Percentiles rank a stretch among this genome's conserved stretches.
Conservation (phyloP, 2,113 vertebrate species). For the Phainopepla nitens region DNA sequence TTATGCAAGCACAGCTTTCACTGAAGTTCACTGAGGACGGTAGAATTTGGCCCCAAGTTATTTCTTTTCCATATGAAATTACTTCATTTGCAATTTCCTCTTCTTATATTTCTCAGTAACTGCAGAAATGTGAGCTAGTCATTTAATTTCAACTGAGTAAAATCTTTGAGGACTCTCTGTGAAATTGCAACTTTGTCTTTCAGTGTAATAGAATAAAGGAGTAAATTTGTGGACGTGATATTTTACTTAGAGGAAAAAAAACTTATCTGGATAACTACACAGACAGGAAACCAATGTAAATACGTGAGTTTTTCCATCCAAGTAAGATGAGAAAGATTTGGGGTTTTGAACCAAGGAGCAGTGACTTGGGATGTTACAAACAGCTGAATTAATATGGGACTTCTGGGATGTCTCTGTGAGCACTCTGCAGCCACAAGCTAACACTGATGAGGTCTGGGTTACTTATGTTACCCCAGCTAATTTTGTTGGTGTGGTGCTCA, state of each 20-base stretch:
- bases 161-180: slow-evolving; percentile 4
- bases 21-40: slow-evolving; percentile 41
- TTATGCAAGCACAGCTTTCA: slow-evolving; percentile 48
- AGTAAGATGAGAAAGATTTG: slow-evolving; percentile 7
- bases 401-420: background rate
- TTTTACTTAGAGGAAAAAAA: background rate
- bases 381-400: background rate
- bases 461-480: background rate
- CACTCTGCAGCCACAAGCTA: background rate
- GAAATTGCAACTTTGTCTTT: slow-evolving; percentile 31
- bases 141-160: slow-evolving; percentile 8
- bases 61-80: slow-evolving; percentile 56
- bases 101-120: slow-evolving; percentile 61
- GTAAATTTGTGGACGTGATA: slow-evolving; percentile 32
- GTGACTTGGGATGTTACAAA: background rate
- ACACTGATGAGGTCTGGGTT: background rate
- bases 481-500: background rate
- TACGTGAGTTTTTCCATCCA: background rate
- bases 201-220: background rate
- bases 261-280: background rate
- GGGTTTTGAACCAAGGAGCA: background rate
- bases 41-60: background rate
- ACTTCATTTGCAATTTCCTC: slow-evolving; percentile 65
- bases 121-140: slow-evolving; percentile 49
- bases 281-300: slow-evolving; percentile 3